Evolutionary conservation across 1,140 invertebrate genomes (phyloP), one percentile per base, ranked within the genome.

Genomic region (Hypothenemus hampei): DNA sequence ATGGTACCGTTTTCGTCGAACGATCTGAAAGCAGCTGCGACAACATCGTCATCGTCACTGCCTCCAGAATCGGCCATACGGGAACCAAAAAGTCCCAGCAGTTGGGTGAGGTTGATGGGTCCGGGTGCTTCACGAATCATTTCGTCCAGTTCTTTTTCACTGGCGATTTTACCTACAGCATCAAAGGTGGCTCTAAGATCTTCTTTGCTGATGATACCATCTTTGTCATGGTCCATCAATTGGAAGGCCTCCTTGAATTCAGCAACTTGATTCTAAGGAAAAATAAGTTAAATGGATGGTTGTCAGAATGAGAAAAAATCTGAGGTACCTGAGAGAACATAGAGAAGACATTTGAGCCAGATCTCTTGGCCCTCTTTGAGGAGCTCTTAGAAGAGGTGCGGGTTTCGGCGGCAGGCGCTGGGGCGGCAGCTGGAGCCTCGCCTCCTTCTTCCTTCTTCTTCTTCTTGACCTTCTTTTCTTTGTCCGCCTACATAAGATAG

Each of bases 171-270:
- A 78, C 95, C 95, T 55, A 98, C 82, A 61, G 89, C 88, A 76
- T 96, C 93, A 78, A 93, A 98, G 70, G 93, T 94, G 69, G 88
- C 87, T 71, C 93, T 87, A 68, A 98, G 82, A 78, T 98, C 96
- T 73, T 86, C 88, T 75, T 96, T 94, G 72, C 89, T 89, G 73
- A 98, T 92, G 77, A 98, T 88, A 67, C 65, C 67, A 75, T 98
- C 96, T 77, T 97, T 95, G 79, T 98, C 92, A 76, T 90, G 86
- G 80, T 98, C 96, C 86, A 98, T 98, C 70, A 98, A 85, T 74
- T 90, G 86, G 86, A 98, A 98, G 69, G 91, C 91, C 81, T 96
- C 92, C 77, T 95, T 96, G 81, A 95, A 96, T 75, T 94, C 91
- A 62, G 91, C 89, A 64, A 96, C 88, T 79, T 96, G 91, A 77